phyloP scores from a whole-genome alignment of 1,140 invertebrate species.

The Ephestia elutella region DNA sequence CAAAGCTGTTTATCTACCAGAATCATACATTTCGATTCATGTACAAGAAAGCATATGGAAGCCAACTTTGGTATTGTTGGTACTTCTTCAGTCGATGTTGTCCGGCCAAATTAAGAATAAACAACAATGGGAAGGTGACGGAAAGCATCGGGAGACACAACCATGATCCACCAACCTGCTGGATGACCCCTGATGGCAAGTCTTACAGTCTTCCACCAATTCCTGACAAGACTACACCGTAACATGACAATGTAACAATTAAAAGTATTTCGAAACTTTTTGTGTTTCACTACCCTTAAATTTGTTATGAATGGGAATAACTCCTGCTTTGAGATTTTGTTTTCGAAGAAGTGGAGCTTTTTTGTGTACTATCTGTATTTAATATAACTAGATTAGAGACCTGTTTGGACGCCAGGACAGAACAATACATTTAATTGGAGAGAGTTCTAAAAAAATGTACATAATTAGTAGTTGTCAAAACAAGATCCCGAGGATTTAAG shows the following conservation, averaged over 20 bases:
- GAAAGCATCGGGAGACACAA: constrained; percentile 63
- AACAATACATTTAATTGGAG: no score
- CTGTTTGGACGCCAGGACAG: no score
- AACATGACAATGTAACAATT: constrained; percentile 24
- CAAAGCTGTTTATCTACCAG: constrained; percentile 67
- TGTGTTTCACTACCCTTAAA: constrained; percentile 40
- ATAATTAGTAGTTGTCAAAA: no score
- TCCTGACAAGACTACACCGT: constrained; percentile 40
- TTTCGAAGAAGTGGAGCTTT: neutral
- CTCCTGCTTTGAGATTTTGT: constrained; percentile 11
- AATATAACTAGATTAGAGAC: neutral
- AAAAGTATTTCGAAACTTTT: constrained; percentile 36
- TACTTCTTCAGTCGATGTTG: constrained; percentile 68
- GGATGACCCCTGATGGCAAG: constrained; percentile 68
- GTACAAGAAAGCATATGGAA: constrained; percentile 69
- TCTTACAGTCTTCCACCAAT: constrained; percentile 58
- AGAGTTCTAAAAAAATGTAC: no score
- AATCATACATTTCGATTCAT: constrained; percentile 70
- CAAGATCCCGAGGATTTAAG: no score
- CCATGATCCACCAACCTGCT: constrained; percentile 64
- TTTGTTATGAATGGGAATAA: constrained; percentile 13
- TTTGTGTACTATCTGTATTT: neutral
- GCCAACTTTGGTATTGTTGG: constrained; percentile 69
- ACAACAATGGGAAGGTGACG: constrained; percentile 62
- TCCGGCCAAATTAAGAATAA: constrained; percentile 61